These are phyloP conservation scores for Bradypodion pumilum DNA, from an alignment of 2,797 vertebrate genomes.

Conservation along the genomic window DNA sequence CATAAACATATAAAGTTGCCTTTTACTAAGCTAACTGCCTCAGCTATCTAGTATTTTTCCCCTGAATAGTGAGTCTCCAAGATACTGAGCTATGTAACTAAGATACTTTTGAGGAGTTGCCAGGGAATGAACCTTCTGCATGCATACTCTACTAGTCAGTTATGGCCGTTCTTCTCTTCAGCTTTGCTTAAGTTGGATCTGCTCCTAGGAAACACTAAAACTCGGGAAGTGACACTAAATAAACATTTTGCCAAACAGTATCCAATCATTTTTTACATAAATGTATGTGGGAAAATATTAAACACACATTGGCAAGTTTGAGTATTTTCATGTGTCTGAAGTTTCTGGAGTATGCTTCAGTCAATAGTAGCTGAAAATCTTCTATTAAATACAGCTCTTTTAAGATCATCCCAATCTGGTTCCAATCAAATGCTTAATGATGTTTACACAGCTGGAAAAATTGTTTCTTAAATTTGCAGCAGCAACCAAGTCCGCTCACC, in stretches of 20 bases:
- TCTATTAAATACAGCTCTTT: neutral
- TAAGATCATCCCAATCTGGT: neutral
- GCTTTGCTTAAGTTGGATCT: neutral
- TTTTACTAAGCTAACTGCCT: neutral
- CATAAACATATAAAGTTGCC: neutral
- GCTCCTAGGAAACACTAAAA: neutral
- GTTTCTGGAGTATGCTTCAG: neutral
- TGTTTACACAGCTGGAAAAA: fast-evolving
- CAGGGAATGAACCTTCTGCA: neutral
- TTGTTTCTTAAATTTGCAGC: neutral
- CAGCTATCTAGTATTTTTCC: neutral
- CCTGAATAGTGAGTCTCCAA: neutral
- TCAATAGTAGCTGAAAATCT: neutral
- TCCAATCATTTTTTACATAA: neutral
- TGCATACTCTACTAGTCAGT: neutral
- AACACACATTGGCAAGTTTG: neutral
- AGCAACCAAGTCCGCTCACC: fast-evolving
- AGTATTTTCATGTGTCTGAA: neutral
- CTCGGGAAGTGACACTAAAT: neutral
- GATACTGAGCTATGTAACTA: neutral
- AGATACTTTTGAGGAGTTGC: neutral
- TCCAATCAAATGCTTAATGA: neutral
- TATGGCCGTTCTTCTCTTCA: neutral
- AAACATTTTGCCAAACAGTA: neutral
- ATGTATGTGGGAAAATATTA: neutral